Base-by-base conservation (phyloP, 1,140 invertebrate genomes). In the Heterodera schachtii region DNA sequence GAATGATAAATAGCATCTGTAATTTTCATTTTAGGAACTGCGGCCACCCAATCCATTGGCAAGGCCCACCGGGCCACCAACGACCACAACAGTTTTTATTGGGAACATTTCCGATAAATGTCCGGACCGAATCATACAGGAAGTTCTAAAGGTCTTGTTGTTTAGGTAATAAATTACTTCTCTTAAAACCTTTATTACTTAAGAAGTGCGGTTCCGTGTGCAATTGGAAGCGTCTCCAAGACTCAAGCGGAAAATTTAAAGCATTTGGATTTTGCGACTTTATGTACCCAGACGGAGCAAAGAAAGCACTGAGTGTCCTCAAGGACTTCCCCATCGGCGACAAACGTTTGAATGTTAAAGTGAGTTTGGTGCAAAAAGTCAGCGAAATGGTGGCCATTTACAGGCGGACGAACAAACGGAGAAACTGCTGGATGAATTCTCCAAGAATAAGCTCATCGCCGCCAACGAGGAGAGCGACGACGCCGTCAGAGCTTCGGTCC, bases 231-330 rank as follows among this genome's bases (percentile, higher is more conserved):
- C 92, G 97, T 84, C 96, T 98, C 9, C 96, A 97, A 90, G 94
- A 93, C 76, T 92, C 93, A 2, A 93, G 92, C 82, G 93, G 93
- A 75, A 93, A 93, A 87, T 86, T 93, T 57, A 93, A 93, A 91
- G 96, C 95, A 11, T 99, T 99, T 92, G 97, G 97, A 43, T 99
- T 99, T 91, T 98, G 97, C 92, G 97, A 99, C 91, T 96, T 94
- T 92, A 47, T 66, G 74, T 94, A 95, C 79, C 96, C 96, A 31
- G 96, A 98, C 91, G 95, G 96, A 2, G 97, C 96, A 44, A 92
- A 98, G 77, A 92, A 96, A 85, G 96, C 96, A 85, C 95, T 99
- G 78, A 92, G 97, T 76, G 91, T 99, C 79, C 92, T 99, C 9
- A 96, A 98, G 91, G 96, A 97, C 86, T 94, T 95, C 90, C 93